A percentile compares a stretch with the other conserved stretches of the same genome.
These are phyloP conservation scores for Mus musculus DNA, from an alignment of 2,113 vertebrate genomes.

Conservation along the genomic window DNA sequence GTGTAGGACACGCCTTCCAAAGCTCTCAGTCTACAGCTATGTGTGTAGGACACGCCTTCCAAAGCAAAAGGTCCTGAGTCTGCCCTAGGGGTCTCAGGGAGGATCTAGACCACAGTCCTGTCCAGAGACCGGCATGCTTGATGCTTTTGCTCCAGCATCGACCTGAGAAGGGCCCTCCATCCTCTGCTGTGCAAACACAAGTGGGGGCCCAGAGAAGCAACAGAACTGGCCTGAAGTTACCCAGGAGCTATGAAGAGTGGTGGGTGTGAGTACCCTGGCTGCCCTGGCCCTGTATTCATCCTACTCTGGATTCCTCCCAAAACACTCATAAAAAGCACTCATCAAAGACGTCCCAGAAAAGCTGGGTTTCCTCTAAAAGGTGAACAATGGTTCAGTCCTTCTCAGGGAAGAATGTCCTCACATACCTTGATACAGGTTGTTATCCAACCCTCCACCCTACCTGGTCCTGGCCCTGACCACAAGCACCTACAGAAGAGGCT, in stretches of 20 bases:
- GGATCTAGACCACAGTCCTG: neutral
- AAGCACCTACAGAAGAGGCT: neutral
- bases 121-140: accelerated
- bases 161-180: too few species aligned
- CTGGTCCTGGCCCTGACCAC: neutral
- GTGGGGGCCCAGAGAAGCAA: neutral
- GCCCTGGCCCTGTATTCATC: too few species aligned
- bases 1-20: neutral
- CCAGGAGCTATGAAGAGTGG: neutral
- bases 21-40: accelerated
- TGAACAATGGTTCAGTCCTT: neutral
- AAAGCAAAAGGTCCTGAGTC: neutral
- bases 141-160: neutral
- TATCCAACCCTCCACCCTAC: accelerated
- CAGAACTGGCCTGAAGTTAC: too few species aligned
- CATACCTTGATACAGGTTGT: accelerated
- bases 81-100: too few species aligned
- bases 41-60: neutral
- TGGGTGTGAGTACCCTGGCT: too few species aligned
- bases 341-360: neutral
- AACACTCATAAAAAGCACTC: neutral
- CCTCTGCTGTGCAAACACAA: neutral
- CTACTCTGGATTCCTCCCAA: too few species aligned
- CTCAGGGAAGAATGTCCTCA: neutral
- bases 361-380: neutral